A percentile compares a stretch with the other conserved stretches of the same genome.
phyloP scores from a whole-genome alignment of 1,140 invertebrate genomes.

The Drosophila setifemur region DNA sequence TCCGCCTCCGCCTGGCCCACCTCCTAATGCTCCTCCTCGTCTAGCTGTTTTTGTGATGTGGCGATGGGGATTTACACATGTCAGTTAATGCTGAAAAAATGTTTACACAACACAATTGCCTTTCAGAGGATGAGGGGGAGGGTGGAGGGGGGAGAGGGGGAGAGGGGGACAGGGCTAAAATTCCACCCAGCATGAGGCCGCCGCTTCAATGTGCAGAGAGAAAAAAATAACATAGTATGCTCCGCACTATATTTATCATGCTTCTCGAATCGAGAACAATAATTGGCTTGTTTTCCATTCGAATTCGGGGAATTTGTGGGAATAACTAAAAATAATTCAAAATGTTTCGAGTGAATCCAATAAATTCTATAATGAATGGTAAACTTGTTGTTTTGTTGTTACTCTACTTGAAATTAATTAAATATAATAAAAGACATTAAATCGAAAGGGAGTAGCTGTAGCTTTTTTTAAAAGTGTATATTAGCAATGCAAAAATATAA shows the following conservation, averaged over 20 bases:
- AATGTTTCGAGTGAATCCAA: too few species aligned
- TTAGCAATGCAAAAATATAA: too few species aligned
- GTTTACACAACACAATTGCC: constrained; percentile 79
- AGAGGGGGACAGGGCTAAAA: background rate
- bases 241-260: too few species aligned
- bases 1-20: constrained; percentile 14
- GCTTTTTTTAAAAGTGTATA: too few species aligned
- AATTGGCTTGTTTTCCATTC: too few species aligned
- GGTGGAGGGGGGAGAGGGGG: background rate
- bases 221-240: background rate
- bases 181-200: constrained; percentile 8
- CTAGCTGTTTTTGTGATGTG: constrained; percentile 16
- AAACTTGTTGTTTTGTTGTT: too few species aligned
- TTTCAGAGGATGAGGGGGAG: background rate
- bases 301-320: too few species aligned
- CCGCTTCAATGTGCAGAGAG: constrained; percentile 7
- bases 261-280: background rate
- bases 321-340: too few species aligned
- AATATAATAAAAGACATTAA: too few species aligned
- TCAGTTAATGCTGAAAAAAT: constrained; percentile 79
- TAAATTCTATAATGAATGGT: too few species aligned
- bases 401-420: background rate
- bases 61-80: constrained; percentile 65
- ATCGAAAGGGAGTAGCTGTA: too few species aligned
- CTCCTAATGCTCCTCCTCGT: constrained; percentile 23